Percentiles rank a stretch among this genome's conserved stretches.
Evolutionary conservation across 2,797 vertebrate species (phyloP).

Genomic region (Hirundo rustica): DNA sequence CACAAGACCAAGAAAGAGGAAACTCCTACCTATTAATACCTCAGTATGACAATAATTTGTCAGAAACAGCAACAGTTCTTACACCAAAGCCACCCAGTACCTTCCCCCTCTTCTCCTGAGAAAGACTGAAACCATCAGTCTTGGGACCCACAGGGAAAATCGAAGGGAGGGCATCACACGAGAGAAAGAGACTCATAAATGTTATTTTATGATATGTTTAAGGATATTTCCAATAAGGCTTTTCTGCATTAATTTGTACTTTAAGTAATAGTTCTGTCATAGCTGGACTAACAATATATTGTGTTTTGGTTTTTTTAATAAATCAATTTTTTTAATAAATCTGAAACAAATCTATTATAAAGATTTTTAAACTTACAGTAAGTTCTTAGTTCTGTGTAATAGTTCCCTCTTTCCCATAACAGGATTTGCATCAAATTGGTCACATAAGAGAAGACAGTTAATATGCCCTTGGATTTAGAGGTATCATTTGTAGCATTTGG

Average conservation of each 20-base stretch:
- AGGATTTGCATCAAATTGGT: background rate
- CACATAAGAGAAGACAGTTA: background rate
- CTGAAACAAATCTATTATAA: background rate
- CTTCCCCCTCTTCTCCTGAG: background rate
- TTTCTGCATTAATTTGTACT: background rate
- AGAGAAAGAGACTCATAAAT: background rate
- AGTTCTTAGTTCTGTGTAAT: background rate
- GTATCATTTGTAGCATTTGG: background rate
- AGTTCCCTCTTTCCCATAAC: background rate
- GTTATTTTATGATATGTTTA: background rate
- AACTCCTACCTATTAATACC: background rate
- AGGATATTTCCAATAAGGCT: background rate
- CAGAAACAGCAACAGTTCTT: background rate
- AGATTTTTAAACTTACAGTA: background rate
- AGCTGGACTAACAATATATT: background rate
- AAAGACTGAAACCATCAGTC: background rate
- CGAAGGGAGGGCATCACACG: background rate
- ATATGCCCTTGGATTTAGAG: background rate
- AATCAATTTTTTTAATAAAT: too few relatives aligned
- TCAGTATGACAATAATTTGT: background rate
- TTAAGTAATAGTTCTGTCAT: background rate
- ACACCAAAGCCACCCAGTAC: background rate
- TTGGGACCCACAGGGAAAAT: background rate
- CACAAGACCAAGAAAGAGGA: background rate
- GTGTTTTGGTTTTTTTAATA: background rate